Evolutionary conservation across 2,797 vertebrate genomes (phyloP).

Genomic region (Tarsius wallacei): DNA sequence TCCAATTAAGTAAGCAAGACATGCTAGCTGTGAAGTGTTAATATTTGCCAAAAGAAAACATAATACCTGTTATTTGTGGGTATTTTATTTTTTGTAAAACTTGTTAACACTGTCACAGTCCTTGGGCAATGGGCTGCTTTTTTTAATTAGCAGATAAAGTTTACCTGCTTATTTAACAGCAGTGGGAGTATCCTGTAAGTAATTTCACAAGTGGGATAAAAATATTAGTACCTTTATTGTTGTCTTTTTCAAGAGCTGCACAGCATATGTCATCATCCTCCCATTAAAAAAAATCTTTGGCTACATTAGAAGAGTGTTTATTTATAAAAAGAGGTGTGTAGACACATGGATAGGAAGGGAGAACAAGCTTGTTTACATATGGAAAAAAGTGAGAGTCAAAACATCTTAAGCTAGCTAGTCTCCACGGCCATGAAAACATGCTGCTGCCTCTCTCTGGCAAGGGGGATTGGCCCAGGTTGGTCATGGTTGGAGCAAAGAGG

Average conservation of each 20-base stretch:
- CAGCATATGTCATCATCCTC: background rate
- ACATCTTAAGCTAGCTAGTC: background rate
- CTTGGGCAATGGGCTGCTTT: slow-evolving; percentile 60
- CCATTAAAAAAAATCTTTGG: background rate
- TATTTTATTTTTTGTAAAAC: slow-evolving; percentile 83
- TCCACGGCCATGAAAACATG: background rate
- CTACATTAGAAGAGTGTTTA: slow-evolving; percentile 57
- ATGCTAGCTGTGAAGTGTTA: slow-evolving; percentile 77
- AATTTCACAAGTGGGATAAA: slow-evolving; percentile 65
- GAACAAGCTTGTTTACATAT: slow-evolving; percentile 48
- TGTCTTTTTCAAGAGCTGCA: slow-evolving; percentile 32
- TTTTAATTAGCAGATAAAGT: slow-evolving; percentile 77
- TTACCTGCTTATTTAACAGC: slow-evolving; percentile 73
- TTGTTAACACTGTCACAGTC: slow-evolving; percentile 64
- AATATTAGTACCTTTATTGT: slow-evolving; percentile 20
- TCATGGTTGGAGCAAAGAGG: background rate
- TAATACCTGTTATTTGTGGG: slow-evolving; percentile 82
- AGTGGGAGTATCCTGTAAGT: slow-evolving; percentile 63
- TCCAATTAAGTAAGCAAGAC: slow-evolving; percentile 83
- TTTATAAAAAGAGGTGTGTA: slow-evolving; percentile 64
- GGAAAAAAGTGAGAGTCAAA: slow-evolving; percentile 81
- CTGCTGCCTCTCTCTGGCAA: slow-evolving; percentile 41
- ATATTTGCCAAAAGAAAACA: slow-evolving; percentile 83
- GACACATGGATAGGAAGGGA: slow-evolving; percentile 63
- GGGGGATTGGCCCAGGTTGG: background rate